Conservation (phyloP, 2,797 vertebrate genomes). For the Gobio occitaniae region DNA sequence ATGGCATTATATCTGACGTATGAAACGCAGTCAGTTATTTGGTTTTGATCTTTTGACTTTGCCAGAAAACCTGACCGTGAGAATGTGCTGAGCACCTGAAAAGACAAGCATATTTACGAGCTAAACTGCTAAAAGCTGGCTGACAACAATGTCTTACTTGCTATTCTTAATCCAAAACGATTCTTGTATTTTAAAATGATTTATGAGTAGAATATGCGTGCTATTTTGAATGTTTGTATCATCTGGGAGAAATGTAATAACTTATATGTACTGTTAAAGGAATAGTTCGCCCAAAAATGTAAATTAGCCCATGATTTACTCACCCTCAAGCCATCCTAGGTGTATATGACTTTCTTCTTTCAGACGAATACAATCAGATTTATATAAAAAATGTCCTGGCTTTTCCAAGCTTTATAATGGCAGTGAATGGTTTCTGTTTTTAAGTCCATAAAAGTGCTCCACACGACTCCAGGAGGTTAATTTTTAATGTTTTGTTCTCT, state of each 20-base stretch:
- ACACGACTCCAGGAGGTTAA: too few relatives aligned
- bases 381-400: too few relatives aligned
- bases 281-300: too few relatives aligned
- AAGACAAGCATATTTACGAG: not conserved
- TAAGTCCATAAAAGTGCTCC: too few relatives aligned
- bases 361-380: too few relatives aligned
- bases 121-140: not conserved
- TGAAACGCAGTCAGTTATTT: not conserved
- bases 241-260: not conserved
- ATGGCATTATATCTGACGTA: not conserved
- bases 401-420: too few relatives aligned
- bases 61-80: not conserved
- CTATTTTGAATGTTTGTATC: not conserved
- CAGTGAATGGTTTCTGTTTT: too few relatives aligned
- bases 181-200: not conserved
- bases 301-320: too few relatives aligned
- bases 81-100: not conserved
- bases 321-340: too few relatives aligned
- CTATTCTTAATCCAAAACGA: not conserved
- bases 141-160: not conserved
- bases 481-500: too few relatives aligned
- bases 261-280: not conserved
- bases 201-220: not conserved
- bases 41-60: not conserved
- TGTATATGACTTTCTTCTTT: too few relatives aligned